Percentiles rank a stretch among this genome's conserved stretches.
These are phyloP conservation scores for Vandiemenella viatica DNA, from an alignment of 2,888 invertebrate genomes.

Conservation along the genomic window DNA sequence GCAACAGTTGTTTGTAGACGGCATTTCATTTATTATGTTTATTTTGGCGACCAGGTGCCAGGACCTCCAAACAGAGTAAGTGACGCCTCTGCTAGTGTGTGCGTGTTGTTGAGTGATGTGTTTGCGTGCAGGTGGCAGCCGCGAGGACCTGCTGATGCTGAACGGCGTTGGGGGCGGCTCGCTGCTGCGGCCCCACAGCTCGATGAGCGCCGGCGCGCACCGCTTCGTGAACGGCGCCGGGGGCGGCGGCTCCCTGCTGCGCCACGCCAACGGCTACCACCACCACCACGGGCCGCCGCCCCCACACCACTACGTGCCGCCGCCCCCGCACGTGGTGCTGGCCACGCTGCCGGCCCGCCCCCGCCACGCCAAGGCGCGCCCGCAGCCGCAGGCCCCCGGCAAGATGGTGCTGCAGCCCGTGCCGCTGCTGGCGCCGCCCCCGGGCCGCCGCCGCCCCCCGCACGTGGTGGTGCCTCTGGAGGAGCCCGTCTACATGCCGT, in stretches of 20 bases:
- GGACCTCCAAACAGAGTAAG: no score
- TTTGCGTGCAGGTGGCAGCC: conserved; percentile 35
- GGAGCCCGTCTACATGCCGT: conserved; percentile 39
- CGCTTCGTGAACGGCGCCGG: conserved; percentile 22
- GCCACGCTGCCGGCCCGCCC: conserved; percentile 21
- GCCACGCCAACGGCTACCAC: conserved; percentile 9
- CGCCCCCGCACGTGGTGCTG: conserved; percentile 3
- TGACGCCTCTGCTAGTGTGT: no score
- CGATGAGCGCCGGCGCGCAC: conserved; percentile 18
- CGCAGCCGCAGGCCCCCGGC: not conserved
- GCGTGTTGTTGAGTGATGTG: no score
- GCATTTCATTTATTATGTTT: no score
- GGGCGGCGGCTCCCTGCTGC: conserved; percentile 20
- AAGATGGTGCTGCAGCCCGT: conserved; percentile 21
- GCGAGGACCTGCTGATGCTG: conserved; percentile 41
- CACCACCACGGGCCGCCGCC: conserved; percentile 8
- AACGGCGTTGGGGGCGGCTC: conserved; percentile 32
- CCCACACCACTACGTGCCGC: conserved; percentile 19
- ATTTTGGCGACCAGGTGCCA: no score
- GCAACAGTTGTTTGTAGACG: no score
- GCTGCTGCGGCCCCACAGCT: not conserved
- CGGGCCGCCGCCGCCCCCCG: conserved; percentile 15
- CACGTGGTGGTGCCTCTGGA: conserved; percentile 33
- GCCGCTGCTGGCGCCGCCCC: conserved; percentile 21
- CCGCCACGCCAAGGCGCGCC: conserved; percentile 19